Evolutionary conservation across 2,113 vertebrate genomes (phyloP).

Genomic region (Notarius quadriscutis): DNA sequence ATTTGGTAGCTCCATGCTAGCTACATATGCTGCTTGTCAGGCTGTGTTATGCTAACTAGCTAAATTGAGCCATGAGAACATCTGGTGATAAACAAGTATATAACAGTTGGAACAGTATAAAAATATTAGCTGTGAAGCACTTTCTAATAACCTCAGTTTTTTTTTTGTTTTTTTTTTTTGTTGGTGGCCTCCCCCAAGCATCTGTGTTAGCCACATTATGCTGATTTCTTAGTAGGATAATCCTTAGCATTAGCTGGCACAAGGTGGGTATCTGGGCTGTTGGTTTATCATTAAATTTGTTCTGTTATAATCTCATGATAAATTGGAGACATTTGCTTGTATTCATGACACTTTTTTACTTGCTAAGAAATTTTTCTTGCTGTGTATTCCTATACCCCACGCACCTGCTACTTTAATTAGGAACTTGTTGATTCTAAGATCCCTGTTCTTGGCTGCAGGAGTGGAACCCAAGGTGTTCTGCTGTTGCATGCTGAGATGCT

Average conservation of each 20-base stretch:
- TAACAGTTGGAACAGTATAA: not conserved
- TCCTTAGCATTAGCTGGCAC: not conserved
- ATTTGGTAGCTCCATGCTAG: not conserved
- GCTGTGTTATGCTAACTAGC: not conserved
- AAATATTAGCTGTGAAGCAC: not conserved
- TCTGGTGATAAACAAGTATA: not conserved
- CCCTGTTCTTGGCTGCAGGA: too few relatives aligned
- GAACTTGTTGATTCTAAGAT: too few relatives aligned
- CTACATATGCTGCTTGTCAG: not conserved
- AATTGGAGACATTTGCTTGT: not conserved
- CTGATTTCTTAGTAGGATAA: not conserved
- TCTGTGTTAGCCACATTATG: not conserved
- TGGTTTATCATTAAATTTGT: not conserved
- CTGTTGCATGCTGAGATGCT: too few relatives aligned
- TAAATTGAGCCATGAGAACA: not conserved
- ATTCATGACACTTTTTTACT: not conserved
- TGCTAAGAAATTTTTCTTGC: too few relatives aligned
- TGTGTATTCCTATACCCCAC: too few relatives aligned
- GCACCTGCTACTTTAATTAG: too few relatives aligned
- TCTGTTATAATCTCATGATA: not conserved
- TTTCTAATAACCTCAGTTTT: not conserved
- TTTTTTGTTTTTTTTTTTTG: not conserved
- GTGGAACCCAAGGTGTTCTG: too few relatives aligned
- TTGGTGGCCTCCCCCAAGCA: not conserved
- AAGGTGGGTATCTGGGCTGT: not conserved